Conservation (phyloP, 2,113 vertebrate genomes). For the Tachycineta bicolor region DNA sequence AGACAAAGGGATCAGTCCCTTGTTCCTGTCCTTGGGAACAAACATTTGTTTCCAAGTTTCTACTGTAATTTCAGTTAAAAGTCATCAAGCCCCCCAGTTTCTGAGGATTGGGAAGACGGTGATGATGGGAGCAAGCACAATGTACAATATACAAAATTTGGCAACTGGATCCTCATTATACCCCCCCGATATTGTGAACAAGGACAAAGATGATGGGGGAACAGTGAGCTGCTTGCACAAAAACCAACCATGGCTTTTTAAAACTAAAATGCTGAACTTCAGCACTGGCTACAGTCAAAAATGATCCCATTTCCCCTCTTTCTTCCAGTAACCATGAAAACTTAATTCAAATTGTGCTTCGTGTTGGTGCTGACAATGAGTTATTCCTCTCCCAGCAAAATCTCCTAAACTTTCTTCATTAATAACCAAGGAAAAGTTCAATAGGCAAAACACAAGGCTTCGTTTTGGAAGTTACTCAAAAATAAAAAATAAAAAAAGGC, state of each 20-base stretch:
- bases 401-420: neutral
- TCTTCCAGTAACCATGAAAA: neutral
- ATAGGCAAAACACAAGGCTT: neutral
- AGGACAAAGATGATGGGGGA: neutral
- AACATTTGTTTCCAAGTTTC: neutral
- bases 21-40: neutral
- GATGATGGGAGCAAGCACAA: neutral
- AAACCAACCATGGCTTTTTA: neutral
- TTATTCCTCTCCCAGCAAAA: neutral
- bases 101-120: neutral
- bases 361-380: neutral
- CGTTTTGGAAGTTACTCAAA: neutral
- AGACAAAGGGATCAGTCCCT: neutral
- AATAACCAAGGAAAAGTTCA: neutral
- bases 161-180: neutral
- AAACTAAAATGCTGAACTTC: neutral
- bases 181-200: rapidly evolving
- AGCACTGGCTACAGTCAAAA: neutral
- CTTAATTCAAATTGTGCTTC: neutral
- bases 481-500: neutral
- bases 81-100: neutral
- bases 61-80: neutral
- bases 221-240: neutral
- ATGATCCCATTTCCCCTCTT: neutral
- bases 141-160: neutral